These are phyloP conservation scores for Oreochromis grahami DNA, from an alignment of 2,797 vertebrate species.

Conservation along the genomic window DNA sequence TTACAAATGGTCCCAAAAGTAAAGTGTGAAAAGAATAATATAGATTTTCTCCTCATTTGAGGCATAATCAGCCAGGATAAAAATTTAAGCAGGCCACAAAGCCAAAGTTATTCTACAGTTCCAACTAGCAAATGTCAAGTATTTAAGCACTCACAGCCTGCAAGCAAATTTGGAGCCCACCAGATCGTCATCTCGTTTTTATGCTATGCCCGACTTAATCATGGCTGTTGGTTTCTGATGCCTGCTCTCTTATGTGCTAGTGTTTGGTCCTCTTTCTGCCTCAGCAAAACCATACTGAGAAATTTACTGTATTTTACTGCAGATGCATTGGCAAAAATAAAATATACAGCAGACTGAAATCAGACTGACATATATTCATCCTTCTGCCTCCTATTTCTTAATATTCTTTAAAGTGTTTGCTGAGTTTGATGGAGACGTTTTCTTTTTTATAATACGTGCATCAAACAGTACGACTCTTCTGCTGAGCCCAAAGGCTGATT, in stretches of 20 bases:
- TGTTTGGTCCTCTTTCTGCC: neutral
- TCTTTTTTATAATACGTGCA: neutral
- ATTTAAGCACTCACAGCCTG: neutral
- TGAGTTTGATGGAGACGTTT: neutral
- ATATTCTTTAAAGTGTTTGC: neutral
- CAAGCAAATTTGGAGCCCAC: neutral
- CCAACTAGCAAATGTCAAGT: neutral
- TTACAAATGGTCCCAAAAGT: neutral
- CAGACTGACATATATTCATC: neutral
- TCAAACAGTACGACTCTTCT: neutral
- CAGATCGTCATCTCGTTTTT: neutral
- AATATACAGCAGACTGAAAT: neutral
- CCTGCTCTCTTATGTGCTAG: neutral
- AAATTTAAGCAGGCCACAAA: neutral
- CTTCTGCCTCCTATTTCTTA: neutral
- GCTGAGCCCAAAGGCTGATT: neutral
- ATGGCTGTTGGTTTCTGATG: neutral
- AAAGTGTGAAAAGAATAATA: neutral
- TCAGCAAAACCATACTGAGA: neutral
- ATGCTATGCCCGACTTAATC: neutral
- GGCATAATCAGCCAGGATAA: neutral
- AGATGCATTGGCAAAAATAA: neutral
- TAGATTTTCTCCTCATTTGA: neutral
- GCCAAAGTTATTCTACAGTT: neutral
- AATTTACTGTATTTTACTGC: neutral